A percentile compares a stretch with the other conserved stretches of the same genome.
Conservation (phyloP, 2,888 invertebrate genomes). For the Melipona bicolor region DNA sequence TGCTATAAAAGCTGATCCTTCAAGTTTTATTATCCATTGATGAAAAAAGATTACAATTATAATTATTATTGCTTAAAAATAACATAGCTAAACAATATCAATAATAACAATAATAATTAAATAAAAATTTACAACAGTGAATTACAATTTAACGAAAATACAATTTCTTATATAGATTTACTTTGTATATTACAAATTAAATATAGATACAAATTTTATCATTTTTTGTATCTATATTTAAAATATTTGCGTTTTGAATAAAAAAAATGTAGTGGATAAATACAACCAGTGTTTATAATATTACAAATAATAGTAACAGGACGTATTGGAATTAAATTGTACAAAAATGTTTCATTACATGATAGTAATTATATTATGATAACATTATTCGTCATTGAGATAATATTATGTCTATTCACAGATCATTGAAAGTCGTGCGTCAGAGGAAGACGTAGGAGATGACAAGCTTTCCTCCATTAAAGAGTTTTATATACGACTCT, state of each 20-base stretch:
- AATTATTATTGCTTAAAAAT: conserved; percentile 42
- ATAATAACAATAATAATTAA: conserved; percentile 42
- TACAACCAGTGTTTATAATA: conserved; percentile 62
- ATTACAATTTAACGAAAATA: conserved; percentile 56
- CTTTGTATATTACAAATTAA: conserved; percentile 43
- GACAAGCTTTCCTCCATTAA: too few relatives aligned
- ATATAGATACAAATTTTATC: conserved; percentile 48
- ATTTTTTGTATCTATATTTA: conserved; percentile 58
- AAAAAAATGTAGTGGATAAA: conserved; percentile 49
- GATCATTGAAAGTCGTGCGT: too few relatives aligned
- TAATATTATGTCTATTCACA: too few relatives aligned
- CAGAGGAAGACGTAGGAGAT: too few relatives aligned
- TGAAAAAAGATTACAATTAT: conserved; percentile 36
- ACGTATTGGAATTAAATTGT: conserved; percentile 54
- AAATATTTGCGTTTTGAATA: conserved; percentile 62
- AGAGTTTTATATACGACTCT: too few relatives aligned
- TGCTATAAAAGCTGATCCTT: conserved; percentile 92
- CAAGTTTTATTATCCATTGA: conserved; percentile 92
- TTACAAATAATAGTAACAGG: conserved; percentile 48
- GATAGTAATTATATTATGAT: conserved; percentile 59
- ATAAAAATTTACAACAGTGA: conserved; percentile 45
- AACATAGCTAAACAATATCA: conserved; percentile 3
- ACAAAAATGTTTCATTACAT: conserved; percentile 62
- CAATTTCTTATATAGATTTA: conserved; percentile 44
- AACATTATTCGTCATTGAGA: too few relatives aligned